Evolutionary conservation across 2,113 vertebrate species (phyloP).

Genomic region (Poeciliopsis prolifica): DNA sequence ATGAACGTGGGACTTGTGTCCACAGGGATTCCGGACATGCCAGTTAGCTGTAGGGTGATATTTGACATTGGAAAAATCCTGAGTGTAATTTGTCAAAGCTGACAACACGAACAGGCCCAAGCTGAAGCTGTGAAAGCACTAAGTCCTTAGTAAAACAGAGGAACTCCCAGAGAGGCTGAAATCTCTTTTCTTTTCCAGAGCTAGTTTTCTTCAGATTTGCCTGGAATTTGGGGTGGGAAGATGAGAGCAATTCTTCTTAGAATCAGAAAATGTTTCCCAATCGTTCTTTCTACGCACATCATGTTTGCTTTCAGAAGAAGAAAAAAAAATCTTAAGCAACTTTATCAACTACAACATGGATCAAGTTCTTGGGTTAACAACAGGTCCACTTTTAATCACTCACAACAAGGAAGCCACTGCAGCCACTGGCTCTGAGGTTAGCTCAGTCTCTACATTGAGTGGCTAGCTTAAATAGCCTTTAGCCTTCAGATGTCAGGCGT

Average conservation of each 20-base stretch:
- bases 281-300: background rate
- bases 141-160: slow-evolving; percentile 63
- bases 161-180: slow-evolving; percentile 63
- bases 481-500: too few relatives aligned
- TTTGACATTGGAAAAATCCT: slow-evolving; percentile 60
- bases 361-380: background rate
- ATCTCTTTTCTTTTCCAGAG: slow-evolving; percentile 66
- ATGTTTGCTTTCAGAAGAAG: background rate
- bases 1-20: slow-evolving; percentile 30
- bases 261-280: background rate
- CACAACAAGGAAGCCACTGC: too few relatives aligned
- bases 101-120: slow-evolving; percentile 48
- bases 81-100: slow-evolving; percentile 62
- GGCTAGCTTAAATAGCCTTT: too few relatives aligned
- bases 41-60: slow-evolving; percentile 46
- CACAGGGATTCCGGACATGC: slow-evolving; percentile 44
- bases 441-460: too few relatives aligned
- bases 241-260: slow-evolving; percentile 21
- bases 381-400: background rate
- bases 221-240: slow-evolving; percentile 42
- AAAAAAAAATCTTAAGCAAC: background rate
- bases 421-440: too few relatives aligned
- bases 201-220: slow-evolving; percentile 39
- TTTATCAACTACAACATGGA: background rate
- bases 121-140: slow-evolving; percentile 55